Evolutionary conservation across 1,140 invertebrate species (phyloP).

Genomic region (Musca vetustissima): DNA sequence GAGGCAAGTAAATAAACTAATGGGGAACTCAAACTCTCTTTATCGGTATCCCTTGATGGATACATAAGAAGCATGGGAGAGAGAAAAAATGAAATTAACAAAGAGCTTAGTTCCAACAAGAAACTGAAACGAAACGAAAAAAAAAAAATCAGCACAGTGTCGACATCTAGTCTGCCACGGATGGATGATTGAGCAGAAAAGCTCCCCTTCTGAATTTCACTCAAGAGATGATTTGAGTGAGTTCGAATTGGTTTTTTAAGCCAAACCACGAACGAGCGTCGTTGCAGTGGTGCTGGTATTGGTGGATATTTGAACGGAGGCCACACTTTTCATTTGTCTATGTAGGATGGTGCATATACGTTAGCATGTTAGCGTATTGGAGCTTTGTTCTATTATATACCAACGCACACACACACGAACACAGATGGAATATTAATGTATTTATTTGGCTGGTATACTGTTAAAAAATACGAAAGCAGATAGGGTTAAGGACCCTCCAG

Average conservation of each 20-base stretch:
- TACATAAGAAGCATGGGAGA: background rate
- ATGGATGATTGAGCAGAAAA: background rate
- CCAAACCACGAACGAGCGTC: background rate
- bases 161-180: slow-evolving; percentile 17
- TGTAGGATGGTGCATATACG: background rate
- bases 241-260: background rate
- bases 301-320: background rate
- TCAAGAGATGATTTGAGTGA: background rate
- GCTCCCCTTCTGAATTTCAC: slow-evolving; percentile 13
- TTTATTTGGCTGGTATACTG: background rate
- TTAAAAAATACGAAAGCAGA: background rate
- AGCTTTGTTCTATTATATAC: background rate
- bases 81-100: background rate
- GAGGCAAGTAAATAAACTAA: slow-evolving; percentile 6
- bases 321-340: background rate
- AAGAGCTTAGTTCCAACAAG: background rate
- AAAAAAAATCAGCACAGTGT: background rate
- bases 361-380: background rate
- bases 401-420: background rate
- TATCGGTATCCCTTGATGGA: background rate
- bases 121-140: background rate
- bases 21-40: background rate
- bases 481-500: slow-evolving; percentile 14
- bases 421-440: background rate
- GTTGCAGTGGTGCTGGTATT: background rate